These are phyloP conservation scores for Lasioglossum calceatum DNA, from an alignment of 2,888 invertebrate species.

Conservation along the genomic window DNA sequence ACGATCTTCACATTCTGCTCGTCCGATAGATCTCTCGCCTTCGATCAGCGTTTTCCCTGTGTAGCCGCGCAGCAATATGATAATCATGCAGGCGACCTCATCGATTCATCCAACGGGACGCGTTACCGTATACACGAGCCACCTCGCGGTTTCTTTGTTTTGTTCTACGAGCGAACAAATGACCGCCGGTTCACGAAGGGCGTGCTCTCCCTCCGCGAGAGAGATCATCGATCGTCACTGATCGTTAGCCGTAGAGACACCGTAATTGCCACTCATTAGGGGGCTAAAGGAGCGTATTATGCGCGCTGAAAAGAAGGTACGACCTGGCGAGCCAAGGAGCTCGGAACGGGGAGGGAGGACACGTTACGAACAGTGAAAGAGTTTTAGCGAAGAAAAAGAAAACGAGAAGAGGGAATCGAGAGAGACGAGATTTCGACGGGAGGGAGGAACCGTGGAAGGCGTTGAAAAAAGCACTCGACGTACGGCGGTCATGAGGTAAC, in stretches of 20 bases:
- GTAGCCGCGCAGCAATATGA: neutral
- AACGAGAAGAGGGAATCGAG: conserved; percentile 29
- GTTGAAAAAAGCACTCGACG: conserved; percentile 77
- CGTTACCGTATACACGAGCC: conserved; percentile 50
- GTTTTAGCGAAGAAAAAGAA: neutral
- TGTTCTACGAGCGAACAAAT: conserved; percentile 66
- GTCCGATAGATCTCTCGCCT: conserved; percentile 38
- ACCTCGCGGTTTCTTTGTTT: conserved; percentile 67
- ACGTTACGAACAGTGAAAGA: conserved; percentile 46
- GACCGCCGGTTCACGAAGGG: conserved; percentile 72
- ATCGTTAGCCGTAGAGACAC: conserved; percentile 75
- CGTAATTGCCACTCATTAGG: conserved; percentile 79
- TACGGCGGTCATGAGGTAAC: conserved; percentile 76
- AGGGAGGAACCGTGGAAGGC: conserved; percentile 65
- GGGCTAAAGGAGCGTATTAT: conserved; percentile 75
- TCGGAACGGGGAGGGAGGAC: conserved; percentile 32
- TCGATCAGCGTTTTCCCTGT: conserved; percentile 45
- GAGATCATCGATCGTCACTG: conserved; percentile 76
- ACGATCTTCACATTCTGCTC: neutral
- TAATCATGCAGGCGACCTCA: conserved; percentile 51
- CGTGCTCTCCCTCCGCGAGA: conserved; percentile 66
- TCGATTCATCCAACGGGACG: conserved; percentile 59
- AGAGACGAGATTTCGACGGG: conserved; percentile 43
- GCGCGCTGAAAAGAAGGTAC: conserved; percentile 73
- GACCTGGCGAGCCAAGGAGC: conserved; percentile 53